A percentile compares a stretch with the other conserved stretches of the same genome.
Evolutionary conservation across 64 coral and sea anemone species (phyloP).

Genomic region (Orbicella faveolata): DNA sequence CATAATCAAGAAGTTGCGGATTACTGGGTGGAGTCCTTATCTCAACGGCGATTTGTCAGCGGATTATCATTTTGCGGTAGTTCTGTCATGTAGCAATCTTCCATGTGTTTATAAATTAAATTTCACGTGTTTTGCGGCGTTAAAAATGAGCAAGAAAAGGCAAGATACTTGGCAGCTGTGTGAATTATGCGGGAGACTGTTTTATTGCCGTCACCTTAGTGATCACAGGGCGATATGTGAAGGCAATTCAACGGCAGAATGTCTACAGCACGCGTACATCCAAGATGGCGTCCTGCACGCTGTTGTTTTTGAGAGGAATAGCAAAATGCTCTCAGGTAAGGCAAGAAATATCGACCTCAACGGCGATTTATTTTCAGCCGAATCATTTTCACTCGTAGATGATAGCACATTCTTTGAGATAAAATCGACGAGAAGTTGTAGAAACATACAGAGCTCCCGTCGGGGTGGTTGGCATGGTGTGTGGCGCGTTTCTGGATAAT

Average conservation of each 20-base stretch:
- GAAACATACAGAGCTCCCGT: no score
- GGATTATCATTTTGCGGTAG: not conserved
- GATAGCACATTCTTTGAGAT: not conserved
- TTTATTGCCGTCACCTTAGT: conserved; percentile 52
- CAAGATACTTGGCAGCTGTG: conserved; percentile 65
- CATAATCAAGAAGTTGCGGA: not conserved
- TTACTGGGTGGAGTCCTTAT: not conserved
- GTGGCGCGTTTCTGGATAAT: no score
- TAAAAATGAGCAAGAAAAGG: conserved; percentile 55
- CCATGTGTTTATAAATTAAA: not conserved
- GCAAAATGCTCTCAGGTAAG: conserved; percentile 13
- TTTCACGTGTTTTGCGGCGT: not conserved
- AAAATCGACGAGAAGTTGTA: no score
- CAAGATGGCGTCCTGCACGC: conserved; percentile 47
- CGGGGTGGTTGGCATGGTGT: no score
- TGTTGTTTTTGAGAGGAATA: conserved; percentile 15
- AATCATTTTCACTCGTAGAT: not conserved
- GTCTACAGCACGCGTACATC: conserved; percentile 50
- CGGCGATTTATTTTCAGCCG: no score
- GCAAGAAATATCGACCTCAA: not conserved
- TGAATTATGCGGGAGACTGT: conserved; percentile 49
- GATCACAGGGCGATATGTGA: conserved; percentile 65
- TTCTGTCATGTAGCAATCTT: not conserved
- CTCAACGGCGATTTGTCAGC: not conserved
- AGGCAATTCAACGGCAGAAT: not conserved